Evolutionary conservation across 2,113 vertebrate genomes (phyloP).

Genomic region (Physeter macrocephalus): DNA sequence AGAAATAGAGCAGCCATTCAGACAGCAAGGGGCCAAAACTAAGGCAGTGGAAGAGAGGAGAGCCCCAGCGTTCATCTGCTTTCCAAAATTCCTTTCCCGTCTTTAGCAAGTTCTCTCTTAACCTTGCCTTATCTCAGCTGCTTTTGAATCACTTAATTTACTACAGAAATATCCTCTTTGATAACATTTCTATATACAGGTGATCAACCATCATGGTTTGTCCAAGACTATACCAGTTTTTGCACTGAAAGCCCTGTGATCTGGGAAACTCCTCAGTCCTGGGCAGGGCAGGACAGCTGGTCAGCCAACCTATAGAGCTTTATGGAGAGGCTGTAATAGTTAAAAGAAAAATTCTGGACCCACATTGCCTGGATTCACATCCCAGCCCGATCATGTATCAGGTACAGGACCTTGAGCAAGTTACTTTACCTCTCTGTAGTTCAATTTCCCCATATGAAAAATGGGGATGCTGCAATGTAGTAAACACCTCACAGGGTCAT

Average conservation of each 20-base stretch:
- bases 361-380: not conserved
- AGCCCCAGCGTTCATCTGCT: not conserved
- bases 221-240: not conserved
- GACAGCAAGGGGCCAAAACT: not conserved
- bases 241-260: not conserved
- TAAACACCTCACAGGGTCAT: not conserved
- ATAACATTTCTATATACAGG: not conserved
- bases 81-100: not conserved
- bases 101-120: not conserved
- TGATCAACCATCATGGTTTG: not conserved
- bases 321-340: not conserved
- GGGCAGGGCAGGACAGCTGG: not conserved
- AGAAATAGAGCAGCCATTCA: not conserved
- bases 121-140: not conserved
- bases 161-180: not conserved
- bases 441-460: not conserved
- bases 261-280: not conserved
- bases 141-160: not conserved
- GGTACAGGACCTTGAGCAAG: not conserved
- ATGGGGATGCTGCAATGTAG: not conserved
- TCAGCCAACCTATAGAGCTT: not conserved
- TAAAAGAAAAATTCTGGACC: not conserved
- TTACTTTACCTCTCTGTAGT: not conserved
- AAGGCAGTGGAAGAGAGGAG: not conserved
- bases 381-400: not conserved